A percentile compares a stretch with the other conserved stretches of the same genome.
These are phyloP conservation scores for Falco rusticolus DNA, from an alignment of 2,797 vertebrate genomes.

Conservation along the genomic window DNA sequence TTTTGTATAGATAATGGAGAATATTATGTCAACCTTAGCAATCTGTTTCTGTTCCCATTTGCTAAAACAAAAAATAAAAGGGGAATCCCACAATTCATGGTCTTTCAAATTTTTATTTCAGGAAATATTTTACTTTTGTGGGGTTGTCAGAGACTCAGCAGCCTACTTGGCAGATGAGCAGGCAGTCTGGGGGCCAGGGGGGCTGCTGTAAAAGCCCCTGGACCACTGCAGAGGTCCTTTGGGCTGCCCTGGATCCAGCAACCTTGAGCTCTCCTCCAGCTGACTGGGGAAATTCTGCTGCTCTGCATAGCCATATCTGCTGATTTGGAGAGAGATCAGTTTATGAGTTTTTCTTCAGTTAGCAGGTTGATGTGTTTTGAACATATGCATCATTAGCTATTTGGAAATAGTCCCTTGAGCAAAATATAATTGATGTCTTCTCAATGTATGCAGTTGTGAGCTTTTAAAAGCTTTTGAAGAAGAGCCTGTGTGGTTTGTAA, in stretches of 20 bases:
- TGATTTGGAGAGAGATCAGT: neutral
- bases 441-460: neutral
- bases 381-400: neutral
- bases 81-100: neutral
- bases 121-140: neutral
- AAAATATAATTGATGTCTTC: neutral
- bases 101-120: neutral
- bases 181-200: accelerated
- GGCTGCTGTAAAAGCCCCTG: neutral
- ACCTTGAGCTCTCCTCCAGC: neutral
- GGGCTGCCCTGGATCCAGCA: neutral
- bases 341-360: neutral
- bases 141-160: neutral
- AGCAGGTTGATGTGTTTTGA: neutral
- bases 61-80: neutral
- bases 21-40: neutral
- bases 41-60: neutral
- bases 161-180: neutral
- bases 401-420: neutral
- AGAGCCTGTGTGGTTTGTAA: neutral
- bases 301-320: too few species aligned
- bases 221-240: too few species aligned
- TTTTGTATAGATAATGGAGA: neutral
- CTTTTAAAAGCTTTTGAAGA: neutral
- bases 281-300: accelerated